phyloP scores from a whole-genome alignment of 1,140 invertebrate species.

The Bombus superbus region DNA sequence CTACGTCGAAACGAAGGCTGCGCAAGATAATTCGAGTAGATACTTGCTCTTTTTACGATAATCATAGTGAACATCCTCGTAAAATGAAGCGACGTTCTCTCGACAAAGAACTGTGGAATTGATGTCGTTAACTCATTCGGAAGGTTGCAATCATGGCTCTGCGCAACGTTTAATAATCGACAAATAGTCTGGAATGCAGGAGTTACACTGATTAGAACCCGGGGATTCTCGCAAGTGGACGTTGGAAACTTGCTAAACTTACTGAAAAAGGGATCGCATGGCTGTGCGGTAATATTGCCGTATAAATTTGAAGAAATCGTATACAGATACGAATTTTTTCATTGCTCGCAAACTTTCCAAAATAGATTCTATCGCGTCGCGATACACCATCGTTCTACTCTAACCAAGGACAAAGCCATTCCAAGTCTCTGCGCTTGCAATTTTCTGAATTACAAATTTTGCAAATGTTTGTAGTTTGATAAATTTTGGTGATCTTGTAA shows the following conservation, averaged over 20 bases:
- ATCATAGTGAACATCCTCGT: conserved; percentile 23
- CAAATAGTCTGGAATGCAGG: conserved; percentile 69
- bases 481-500: too few species aligned
- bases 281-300: too few species aligned
- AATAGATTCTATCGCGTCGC: background rate
- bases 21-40: conserved; percentile 11
- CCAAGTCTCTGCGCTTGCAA: background rate
- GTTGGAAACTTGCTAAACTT: background rate
- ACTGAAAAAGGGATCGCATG: too few species aligned
- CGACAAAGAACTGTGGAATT: conserved; percentile 40
- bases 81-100: conserved; percentile 27
- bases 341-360: background rate
- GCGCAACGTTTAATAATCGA: conserved; percentile 70
- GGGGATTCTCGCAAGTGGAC: background rate
- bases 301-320: background rate
- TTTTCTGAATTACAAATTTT: background rate
- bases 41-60: background rate
- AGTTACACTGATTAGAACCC: conserved; percentile 47
- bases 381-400: background rate
- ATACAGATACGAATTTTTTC: background rate
- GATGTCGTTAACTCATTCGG: conserved; percentile 60
- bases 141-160: conserved; percentile 54
- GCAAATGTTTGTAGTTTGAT: too few species aligned
- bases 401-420: background rate
- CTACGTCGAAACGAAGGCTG: background rate